Evolutionary conservation across 2,113 vertebrate species (phyloP), one percentile per base, ranked within the genome.

Genomic region (Arenaria interpres): DNA sequence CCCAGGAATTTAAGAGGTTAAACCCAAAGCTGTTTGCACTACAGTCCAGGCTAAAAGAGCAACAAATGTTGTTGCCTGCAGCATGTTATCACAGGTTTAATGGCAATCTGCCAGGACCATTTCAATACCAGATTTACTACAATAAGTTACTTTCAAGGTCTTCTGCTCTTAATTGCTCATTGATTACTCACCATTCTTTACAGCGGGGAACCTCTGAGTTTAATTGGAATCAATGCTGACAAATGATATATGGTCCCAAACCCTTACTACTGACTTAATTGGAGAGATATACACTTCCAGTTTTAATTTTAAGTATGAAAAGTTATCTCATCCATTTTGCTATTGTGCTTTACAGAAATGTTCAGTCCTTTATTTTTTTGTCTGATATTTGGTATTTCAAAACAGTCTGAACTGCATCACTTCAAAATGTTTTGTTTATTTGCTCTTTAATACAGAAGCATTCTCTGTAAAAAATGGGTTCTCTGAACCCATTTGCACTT

Each of bases 81-180:
- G 45, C 41, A 37, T 6, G 57, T 76, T 94, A 92, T 46, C 71
- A 80, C 50, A 25, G 7, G 41, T 83, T 83, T 54, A 88, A 80
- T 74, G 63, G 85, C 71, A 80, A 53, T 24, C 46, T 77, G 82
- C 85, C 48, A 2, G 3, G 48, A 85, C 14, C 17, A 66, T 77
- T 67, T 85, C 72, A 84, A 64, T 48, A 80, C 20, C 28, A 80
- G 45, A 71, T 96, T 77, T 84, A 90, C 75, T 71, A 63, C 23
- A 74, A 12, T 59, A 43, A 94, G 53, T 71, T 94, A 88, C 68
- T 90, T 90, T 80, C 71, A 83, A 92, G 67, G 68, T 92, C 35
- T 9, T 92, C 69, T 84, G 73, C 23, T 88, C 59, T 86, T 90
- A 96, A 93, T 71, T 96, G 88, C 16, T 83, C 91, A 96, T 96